A percentile compares a stretch with the other conserved stretches of the same genome.
phyloP scores from a whole-genome alignment of 2,113 vertebrate species.

The Ptilonorhynchus violaceus region DNA sequence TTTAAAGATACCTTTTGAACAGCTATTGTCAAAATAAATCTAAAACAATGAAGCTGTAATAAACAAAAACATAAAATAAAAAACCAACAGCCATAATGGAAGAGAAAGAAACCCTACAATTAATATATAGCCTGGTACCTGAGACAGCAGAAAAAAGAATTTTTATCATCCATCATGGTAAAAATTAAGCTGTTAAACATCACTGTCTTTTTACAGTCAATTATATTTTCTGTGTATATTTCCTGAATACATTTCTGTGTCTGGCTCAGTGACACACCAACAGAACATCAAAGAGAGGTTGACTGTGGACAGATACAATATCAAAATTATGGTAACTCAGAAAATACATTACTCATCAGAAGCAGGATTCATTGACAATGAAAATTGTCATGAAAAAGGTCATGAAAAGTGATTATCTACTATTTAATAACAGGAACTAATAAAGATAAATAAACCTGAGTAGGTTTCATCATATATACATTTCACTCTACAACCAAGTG shows the following conservation, averaged over 20 bases:
- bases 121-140: neutral
- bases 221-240: neutral
- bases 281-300: neutral
- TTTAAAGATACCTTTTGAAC: neutral
- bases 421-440: neutral
- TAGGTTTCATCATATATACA: neutral
- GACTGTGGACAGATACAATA: fast-evolving
- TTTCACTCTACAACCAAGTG: neutral
- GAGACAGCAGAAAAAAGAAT: neutral
- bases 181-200: neutral
- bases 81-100: neutral
- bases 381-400: too few species aligned
- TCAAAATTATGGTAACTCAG: neutral
- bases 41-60: neutral
- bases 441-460: neutral
- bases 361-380: neutral
- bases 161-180: neutral
- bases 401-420: neutral
- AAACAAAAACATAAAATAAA: neutral
- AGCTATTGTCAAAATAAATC: neutral
- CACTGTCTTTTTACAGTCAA: neutral
- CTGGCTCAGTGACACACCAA: neutral
- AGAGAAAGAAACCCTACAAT: neutral
- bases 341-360: neutral
- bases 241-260: neutral